Evolutionary conservation across 2,888 invertebrate genomes (phyloP).

Genomic region (Dione vanillae): DNA sequence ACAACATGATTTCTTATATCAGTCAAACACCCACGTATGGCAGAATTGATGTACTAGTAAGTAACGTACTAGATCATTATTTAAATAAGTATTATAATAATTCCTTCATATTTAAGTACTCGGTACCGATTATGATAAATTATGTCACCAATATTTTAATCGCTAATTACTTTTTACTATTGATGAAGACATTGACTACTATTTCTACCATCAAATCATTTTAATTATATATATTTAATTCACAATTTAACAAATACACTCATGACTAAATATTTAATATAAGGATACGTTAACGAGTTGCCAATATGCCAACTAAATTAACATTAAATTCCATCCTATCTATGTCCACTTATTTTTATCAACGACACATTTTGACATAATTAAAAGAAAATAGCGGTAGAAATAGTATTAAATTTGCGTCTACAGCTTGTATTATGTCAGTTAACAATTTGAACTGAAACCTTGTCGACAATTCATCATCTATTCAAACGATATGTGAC

Average conservation of each 20-base stretch:
- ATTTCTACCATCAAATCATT: constrained; percentile 12
- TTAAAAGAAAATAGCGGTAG: background rate
- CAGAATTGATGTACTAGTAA: constrained; percentile 14
- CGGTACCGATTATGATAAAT: constrained; percentile 24
- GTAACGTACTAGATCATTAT: constrained; percentile 16
- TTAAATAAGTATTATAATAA: constrained; percentile 19
- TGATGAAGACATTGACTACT: constrained; percentile 4
- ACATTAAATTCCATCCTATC: background rate
- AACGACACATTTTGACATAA: background rate
- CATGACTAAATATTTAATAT: constrained; percentile 9
- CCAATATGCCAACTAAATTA: background rate
- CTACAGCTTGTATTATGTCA: background rate
- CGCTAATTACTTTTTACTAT: background rate
- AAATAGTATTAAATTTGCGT: constrained; percentile 4
- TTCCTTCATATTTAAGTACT: constrained; percentile 36
- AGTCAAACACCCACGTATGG: constrained; percentile 32
- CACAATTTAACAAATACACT: constrained; percentile 1
- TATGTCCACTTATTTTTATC: background rate
- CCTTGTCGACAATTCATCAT: background rate
- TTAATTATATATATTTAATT: background rate
- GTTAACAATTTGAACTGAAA: background rate
- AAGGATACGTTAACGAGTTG: background rate
- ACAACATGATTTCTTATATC: constrained; percentile 41
- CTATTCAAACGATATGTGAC: background rate
- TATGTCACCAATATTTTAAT: constrained; percentile 2